phyloP scores from a whole-genome alignment of 1,140 invertebrate species.

The Anagrus nilaparvatae region DNA sequence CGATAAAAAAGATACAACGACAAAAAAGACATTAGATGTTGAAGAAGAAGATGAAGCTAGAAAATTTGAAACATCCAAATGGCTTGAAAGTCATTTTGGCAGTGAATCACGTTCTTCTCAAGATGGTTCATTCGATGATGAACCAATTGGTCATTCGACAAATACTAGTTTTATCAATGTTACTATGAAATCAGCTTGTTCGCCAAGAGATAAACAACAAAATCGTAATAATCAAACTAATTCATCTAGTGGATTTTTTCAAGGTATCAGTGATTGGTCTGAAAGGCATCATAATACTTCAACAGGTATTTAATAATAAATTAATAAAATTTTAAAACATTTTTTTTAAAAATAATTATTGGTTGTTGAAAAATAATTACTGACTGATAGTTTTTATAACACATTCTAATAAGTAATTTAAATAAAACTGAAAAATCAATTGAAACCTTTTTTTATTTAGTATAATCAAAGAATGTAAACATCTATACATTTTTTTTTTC shows the following conservation, averaged over 20 bases:
- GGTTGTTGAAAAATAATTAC: too few species aligned
- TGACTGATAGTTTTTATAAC: too few species aligned
- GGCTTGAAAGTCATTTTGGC: conserved; percentile 82
- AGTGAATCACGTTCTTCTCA: conserved; percentile 71
- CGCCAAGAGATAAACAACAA: conserved; percentile 24
- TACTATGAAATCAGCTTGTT: conserved; percentile 58
- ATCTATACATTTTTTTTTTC: too few species aligned
- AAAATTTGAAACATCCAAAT: conserved; percentile 80
- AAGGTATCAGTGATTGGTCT: conserved; percentile 68
- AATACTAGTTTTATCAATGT: conserved; percentile 66
- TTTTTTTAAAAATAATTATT: too few species aligned
- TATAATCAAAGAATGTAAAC: too few species aligned
- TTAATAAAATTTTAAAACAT: conserved; percentile 4
- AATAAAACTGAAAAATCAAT: too few species aligned
- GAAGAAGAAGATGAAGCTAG: conserved; percentile 80
- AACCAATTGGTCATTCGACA: conserved; percentile 29
- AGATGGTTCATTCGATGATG: conserved; percentile 48
- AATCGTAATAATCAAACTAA: conserved; percentile 25
- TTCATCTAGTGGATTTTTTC: conserved; percentile 48
- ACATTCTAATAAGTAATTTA: too few species aligned
- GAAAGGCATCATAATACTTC: conserved; percentile 41
- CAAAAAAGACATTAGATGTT: conserved; percentile 67
- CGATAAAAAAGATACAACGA: conserved; percentile 67
- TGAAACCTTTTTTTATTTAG: too few species aligned
- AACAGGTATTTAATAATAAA: conserved; percentile 9